Evolutionary conservation across 2,113 vertebrate genomes (phyloP), one percentile per base, ranked within the genome.

Genomic region (Athene noctua): DNA sequence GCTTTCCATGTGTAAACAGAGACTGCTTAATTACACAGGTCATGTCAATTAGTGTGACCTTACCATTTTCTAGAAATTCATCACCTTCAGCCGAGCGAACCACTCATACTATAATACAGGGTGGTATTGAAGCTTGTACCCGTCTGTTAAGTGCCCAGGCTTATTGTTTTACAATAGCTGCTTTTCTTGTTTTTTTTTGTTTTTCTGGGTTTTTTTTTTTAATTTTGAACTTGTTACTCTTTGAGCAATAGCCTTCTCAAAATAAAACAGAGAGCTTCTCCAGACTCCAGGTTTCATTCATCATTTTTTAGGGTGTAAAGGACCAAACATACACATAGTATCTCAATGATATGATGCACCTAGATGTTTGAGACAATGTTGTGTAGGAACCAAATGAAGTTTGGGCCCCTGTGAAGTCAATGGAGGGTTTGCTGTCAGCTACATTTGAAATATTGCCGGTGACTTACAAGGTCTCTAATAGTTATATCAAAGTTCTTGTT

Each of bases 1-100:
- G 97, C 97, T 98, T 97, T 97, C 95, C 20, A 3, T 97, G 97
- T 98, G 97, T 98, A 98, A 98, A 98, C 98, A 98, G 97, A 98
- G 97, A 98, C 97, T 98, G 98, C 98, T 98, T 98, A 98, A 98
- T 98, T 98, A 98, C 98, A 96, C 97, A 98, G 97, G 98, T 98
- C 98, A 96, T 98, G 98, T 98, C 98, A 98, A 98, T 98, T 98
- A 98, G 97, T 19, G 94, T 97, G 98, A 98, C 98, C 98, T 98
- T 98, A 97, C 91, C 92, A 95, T 98, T 98, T 98, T 98, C 97
- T 97, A 98, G 96, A 98, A 98, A 98, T 98, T 98, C 98, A 98
- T 98, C 98, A 98, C 98, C 98, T 98, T 98, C 97, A 71, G 82
- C 96, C 30, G 3, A 97, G 96, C 0, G 54, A 51, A 32, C 75